Evolutionary conservation across 2,797 vertebrate species (phyloP).

Genomic region (Rhinophrynus dorsalis): DNA sequence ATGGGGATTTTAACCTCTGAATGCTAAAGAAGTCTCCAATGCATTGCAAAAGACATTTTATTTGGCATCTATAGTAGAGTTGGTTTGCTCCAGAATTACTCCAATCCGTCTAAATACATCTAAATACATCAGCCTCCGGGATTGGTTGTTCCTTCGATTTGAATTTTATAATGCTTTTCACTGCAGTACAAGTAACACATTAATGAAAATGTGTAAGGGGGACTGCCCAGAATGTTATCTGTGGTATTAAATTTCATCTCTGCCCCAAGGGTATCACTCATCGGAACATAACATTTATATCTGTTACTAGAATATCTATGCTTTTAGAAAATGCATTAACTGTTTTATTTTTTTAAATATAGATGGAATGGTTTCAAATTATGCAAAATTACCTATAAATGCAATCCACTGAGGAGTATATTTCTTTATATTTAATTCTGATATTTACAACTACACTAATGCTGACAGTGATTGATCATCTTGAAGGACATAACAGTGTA

Average conservation of each 20-base stretch:
- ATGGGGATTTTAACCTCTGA: no score
- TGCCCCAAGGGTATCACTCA: conserved; percentile 62
- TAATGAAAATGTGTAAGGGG: conserved; percentile 42
- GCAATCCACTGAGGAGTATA: neutral
- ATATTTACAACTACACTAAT: neutral
- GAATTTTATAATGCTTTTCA: conserved; percentile 33
- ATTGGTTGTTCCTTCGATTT: neutral
- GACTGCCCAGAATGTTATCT: conserved; percentile 53
- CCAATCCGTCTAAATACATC: no score
- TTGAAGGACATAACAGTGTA: neutral
- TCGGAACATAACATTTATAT: conserved; percentile 60
- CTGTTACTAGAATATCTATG: conserved; percentile 54
- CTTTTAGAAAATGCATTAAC: conserved; percentile 27
- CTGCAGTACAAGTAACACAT: conserved; percentile 20
- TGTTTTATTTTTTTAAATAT: neutral
- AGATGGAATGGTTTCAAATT: no score
- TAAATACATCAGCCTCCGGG: no score
- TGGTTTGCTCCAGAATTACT: no score
- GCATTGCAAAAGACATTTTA: no score
- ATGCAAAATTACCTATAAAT: neutral
- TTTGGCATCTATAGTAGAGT: no score
- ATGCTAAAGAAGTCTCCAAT: no score
- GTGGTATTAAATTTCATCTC: conserved; percentile 59
- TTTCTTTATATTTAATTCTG: neutral
- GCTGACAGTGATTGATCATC: neutral